Evolutionary conservation across 2,888 invertebrate genomes (phyloP), one percentile per base, ranked within the genome.

Genomic region (Ephialtes manifestator): DNA sequence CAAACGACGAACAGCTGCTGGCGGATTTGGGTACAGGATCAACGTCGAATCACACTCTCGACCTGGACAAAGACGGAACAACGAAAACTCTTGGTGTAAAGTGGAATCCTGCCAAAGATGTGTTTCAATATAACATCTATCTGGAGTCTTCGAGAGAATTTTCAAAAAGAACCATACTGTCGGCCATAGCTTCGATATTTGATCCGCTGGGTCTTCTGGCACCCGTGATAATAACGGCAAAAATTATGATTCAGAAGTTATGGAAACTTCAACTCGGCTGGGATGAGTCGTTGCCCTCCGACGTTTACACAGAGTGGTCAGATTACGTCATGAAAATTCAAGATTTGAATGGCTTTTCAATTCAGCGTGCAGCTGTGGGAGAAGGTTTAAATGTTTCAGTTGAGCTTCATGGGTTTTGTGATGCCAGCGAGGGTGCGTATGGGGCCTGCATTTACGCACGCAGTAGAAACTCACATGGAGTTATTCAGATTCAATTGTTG

Each of bases 321-420:
- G 46, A 78, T 7, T 82, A 85, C 46, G 20, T 35, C 5, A 24
- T 7, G 15, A 48, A 80, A 71, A 39, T 81, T 8, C n/a, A 65
- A 13, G 5, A 43, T 11, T n/a, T 82, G 11, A 75, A 81, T 46
- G 39, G 76, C 10, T 24, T 85, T 24, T 15, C n/a, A 24, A 68
- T 82, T 39, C 67, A 71, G 20, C 48, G 87, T 1, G 65, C 67
- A n/a, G 48, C 78, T 24, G 65, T 84, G 11, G 5, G 15, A 15
- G 0, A 43, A 0, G 18, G 13, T 11, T 13, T 39, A 3, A 15
- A 63, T 7, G 35, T 53, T 11, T 18, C 46, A 8, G 5, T 28
- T 1, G 77, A 83, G 24, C 46, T 87, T 1, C 85, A 85, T 68
- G 86, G 87, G 10, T 87, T 87, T 55, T 71, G 48, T n/a, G 87